Conservation (phyloP, 1,140 invertebrate genomes). For the Drosophila grimshawi region DNA sequence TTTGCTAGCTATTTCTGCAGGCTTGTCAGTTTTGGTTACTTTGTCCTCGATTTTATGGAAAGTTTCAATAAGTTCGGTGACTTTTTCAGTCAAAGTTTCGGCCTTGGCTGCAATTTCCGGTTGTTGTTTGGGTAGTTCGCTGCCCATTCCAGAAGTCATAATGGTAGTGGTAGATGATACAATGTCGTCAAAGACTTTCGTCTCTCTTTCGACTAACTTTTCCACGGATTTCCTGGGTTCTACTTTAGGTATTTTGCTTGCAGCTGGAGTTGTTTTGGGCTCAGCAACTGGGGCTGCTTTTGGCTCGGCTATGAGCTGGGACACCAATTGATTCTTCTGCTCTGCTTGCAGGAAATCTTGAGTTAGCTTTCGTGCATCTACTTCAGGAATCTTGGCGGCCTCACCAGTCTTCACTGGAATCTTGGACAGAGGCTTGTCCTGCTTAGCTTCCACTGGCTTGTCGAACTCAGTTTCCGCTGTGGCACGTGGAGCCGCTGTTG, state of each 20-base stretch:
- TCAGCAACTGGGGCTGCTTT: constrained; percentile 20
- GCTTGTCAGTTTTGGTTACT: constrained; percentile 55
- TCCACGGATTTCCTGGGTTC: constrained; percentile 68
- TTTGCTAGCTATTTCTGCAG: constrained; percentile 42
- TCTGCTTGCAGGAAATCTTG: constrained; percentile 72
- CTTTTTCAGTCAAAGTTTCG: constrained; percentile 61
- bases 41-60: constrained; percentile 71
- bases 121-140: constrained; percentile 45
- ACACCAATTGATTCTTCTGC: constrained; percentile 32
- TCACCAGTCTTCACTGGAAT: constrained; percentile 62
- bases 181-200: constrained; percentile 58
- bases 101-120: constrained; percentile 56
- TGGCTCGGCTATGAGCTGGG: constrained; percentile 9
- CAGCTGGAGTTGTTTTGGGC: constrained; percentile 52
- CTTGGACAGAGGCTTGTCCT: constrained; percentile 64
- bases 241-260: constrained; percentile 72
- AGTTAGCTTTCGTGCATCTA: constrained; percentile 68
- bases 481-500: constrained; percentile 70
- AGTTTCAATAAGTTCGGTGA: constrained; percentile 62
- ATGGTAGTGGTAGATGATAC: constrained; percentile 60
- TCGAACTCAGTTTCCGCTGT: constrained; percentile 56
- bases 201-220: constrained; percentile 52
- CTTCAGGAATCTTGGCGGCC: constrained; percentile 37
- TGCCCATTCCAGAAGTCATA: constrained; percentile 61
- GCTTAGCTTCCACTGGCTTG: constrained; percentile 43